Evolutionary conservation across 2,888 invertebrate species (phyloP).

Genomic region (Muschampia staudingeri): DNA sequence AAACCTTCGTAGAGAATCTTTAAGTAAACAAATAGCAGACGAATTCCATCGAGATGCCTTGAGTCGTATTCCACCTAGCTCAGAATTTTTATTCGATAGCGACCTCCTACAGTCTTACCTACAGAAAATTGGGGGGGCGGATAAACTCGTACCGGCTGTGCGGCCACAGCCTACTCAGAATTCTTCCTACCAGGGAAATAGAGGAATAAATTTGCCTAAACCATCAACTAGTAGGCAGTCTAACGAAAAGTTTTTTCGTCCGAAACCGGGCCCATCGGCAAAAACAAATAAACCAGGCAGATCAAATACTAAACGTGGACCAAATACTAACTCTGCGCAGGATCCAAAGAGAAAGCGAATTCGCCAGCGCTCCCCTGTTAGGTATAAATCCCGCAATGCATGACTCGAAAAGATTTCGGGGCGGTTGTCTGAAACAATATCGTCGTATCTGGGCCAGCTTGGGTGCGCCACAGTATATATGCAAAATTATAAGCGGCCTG

Average conservation of each 20-base stretch:
- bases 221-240: conserved; percentile 31
- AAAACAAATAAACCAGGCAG: conserved; percentile 11
- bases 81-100: conserved; percentile 20
- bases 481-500: conserved; percentile 47
- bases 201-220: conserved; percentile 12
- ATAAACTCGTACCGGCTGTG: conserved; percentile 1
- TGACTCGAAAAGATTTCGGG: conserved; percentile 41
- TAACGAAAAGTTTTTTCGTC: conserved; percentile 24
- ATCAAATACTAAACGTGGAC: neutral
- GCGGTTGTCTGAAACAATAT: conserved; percentile 51
- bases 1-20: conserved; percentile 21
- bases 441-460: conserved; percentile 46
- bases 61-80: conserved; percentile 26
- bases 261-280: neutral
- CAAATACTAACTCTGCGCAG: neutral
- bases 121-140: conserved; percentile 43
- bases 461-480: conserved; percentile 53
- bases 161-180: neutral
- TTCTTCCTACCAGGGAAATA: neutral
- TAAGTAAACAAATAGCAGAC: neutral
- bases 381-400: conserved; percentile 19
- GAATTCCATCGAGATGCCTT: conserved; percentile 26
- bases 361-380: conserved; percentile 30
- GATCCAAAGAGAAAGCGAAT: neutral
- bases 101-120: neutral